These are phyloP conservation scores for Fistularia commersonii DNA, from an alignment of 2,797 vertebrate species.

Conservation along the genomic window DNA sequence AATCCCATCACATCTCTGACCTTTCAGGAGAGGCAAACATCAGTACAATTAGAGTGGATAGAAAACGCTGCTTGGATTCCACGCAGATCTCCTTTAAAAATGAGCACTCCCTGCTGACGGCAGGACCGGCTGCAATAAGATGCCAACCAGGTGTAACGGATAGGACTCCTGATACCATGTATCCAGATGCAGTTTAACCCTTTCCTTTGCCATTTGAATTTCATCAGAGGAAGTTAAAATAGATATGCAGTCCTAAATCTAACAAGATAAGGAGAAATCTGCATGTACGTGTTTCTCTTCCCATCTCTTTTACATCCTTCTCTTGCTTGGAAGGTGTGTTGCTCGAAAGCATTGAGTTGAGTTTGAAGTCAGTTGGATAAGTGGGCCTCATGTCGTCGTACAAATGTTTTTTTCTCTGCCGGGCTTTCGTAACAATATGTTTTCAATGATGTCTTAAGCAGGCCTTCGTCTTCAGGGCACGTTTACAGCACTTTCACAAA, in stretches of 20 bases:
- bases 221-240: too few relatives aligned
- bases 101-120: slow-evolving; percentile 76
- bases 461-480: too few relatives aligned
- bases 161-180: slow-evolving; percentile 76
- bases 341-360: too few relatives aligned
- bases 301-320: too few relatives aligned
- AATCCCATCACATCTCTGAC: slow-evolving; percentile 80
- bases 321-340: too few relatives aligned
- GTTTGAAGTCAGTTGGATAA: too few relatives aligned
- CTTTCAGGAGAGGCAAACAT: slow-evolving; percentile 77
- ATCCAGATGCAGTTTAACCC: slow-evolving; percentile 70
- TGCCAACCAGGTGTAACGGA: slow-evolving; percentile 82
- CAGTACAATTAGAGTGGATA: slow-evolving; percentile 82
- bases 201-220: slow-evolving; percentile 38
- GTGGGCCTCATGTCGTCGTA: too few relatives aligned
- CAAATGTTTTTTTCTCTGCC: too few relatives aligned
- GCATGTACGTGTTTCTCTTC: too few relatives aligned
- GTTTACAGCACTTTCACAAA: too few relatives aligned
- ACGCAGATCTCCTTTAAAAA: slow-evolving; percentile 84
- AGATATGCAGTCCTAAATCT: slow-evolving; percentile 31
- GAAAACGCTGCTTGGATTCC: slow-evolving; percentile 73
- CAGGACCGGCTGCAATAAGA: slow-evolving; percentile 77
- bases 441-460: too few relatives aligned
- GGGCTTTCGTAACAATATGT: too few relatives aligned
- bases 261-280: not conserved